phyloP scores from a whole-genome alignment of 2,797 vertebrate genomes.

The Holocentrus rufus region DNA sequence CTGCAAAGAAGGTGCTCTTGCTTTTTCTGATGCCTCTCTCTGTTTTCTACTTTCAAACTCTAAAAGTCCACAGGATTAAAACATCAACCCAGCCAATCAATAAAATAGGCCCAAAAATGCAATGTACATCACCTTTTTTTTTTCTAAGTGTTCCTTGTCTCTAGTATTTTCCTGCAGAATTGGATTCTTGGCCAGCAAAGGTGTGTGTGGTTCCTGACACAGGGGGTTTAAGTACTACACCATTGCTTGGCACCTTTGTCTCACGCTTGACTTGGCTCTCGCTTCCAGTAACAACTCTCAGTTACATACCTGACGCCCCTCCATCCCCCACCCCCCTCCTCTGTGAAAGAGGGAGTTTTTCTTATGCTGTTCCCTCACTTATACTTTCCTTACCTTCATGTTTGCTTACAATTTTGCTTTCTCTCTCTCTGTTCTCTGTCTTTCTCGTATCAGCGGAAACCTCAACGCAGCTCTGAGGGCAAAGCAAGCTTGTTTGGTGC shows the following conservation, averaged over 20 bases:
- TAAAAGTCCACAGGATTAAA: no score
- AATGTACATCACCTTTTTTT: neutral
- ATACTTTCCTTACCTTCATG: neutral
- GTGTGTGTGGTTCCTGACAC: neutral
- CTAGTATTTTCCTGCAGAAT: neutral
- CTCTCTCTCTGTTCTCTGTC: neutral
- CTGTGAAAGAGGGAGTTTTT: neutral
- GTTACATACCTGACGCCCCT: neutral
- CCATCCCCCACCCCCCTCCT: neutral
- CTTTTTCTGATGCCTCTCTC: neutral
- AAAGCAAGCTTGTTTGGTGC: neutral
- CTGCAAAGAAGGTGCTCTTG: slow-evolving; percentile 89
- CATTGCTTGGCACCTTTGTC: neutral
- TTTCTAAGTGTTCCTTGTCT: neutral
- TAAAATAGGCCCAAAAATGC: no score
- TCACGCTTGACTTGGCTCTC: neutral
- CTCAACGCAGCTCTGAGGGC: no score
- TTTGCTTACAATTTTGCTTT: neutral
- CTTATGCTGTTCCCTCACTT: neutral
- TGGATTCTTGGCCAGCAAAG: neutral
- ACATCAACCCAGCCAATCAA: no score
- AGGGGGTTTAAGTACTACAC: neutral
- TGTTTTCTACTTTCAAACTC: no score
- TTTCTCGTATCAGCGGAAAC: neutral
- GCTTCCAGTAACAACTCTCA: neutral